Percentiles rank a stretch among this genome's conserved stretches.
Conservation (phyloP, 2,113 vertebrate species). For the Corythornis cristatus region DNA sequence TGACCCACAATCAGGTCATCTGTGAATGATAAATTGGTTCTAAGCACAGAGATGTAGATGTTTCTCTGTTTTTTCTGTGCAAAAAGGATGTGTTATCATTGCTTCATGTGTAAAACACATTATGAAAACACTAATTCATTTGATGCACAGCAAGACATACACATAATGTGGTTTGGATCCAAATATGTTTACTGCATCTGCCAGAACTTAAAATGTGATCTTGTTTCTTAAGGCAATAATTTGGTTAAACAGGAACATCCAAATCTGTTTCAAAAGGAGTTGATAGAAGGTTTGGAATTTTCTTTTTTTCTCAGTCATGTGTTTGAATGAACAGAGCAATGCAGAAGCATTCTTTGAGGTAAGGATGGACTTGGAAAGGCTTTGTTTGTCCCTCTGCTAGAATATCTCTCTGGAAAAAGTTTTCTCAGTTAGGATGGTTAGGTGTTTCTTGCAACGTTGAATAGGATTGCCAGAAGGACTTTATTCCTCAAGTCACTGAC, state of each 20-base stretch:
- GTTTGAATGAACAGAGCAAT: not conserved
- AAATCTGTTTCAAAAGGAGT: not conserved
- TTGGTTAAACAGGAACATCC: not conserved
- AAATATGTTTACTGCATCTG: not conserved
- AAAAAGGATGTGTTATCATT: not conserved
- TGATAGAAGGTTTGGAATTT: not conserved
- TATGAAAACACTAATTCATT: not conserved
- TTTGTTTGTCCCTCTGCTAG: not conserved
- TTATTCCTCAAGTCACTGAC: not conserved
- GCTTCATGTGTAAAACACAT: constrained; percentile 17
- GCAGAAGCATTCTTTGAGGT: not conserved
- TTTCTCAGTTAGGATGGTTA: not conserved
- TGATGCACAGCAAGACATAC: not conserved
- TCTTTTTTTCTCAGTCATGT: not conserved
- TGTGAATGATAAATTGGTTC: not conserved
- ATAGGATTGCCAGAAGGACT: constrained; percentile 37
- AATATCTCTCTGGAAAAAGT: not conserved
- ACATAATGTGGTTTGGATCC: not conserved
- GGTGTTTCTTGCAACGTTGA: not conserved
- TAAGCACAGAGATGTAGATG: not conserved
- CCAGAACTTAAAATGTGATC: constrained; percentile 1
- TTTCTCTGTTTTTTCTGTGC: not conserved
- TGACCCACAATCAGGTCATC: too few species aligned
- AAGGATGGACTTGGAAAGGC: not conserved
- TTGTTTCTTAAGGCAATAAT: not conserved